phyloP scores from a whole-genome alignment of 2,113 vertebrate species.

The Scopus umbretta region DNA sequence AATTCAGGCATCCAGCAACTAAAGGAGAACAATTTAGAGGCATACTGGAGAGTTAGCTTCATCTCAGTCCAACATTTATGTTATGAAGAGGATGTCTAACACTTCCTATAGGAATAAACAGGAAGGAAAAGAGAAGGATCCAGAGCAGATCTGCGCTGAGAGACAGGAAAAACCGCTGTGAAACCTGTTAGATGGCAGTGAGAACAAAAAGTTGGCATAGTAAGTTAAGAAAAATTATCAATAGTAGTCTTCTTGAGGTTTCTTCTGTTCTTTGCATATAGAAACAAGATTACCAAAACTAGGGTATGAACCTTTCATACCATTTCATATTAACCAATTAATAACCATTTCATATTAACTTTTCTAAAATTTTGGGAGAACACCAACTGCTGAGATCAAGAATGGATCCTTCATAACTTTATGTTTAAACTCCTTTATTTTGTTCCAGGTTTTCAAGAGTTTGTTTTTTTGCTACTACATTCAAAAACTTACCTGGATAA shows the following conservation, averaged over 20 bases:
- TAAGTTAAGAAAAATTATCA: not conserved
- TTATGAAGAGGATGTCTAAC: not conserved
- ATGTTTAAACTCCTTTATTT: not conserved
- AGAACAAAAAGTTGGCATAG: not conserved
- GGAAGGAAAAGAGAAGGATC: not conserved
- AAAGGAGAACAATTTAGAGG: not conserved
- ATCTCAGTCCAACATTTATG: not conserved
- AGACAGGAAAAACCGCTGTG: not conserved
- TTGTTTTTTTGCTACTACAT: not conserved
- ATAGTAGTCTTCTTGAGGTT: not conserved
- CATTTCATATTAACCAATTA: not conserved
- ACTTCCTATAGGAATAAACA: not conserved
- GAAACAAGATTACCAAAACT: not conserved
- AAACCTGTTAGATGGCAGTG: not conserved
- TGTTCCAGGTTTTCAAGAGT: not conserved
- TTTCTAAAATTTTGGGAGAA: not conserved
- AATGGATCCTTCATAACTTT: not conserved
- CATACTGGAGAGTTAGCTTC: not conserved
- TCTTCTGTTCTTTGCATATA: not conserved
- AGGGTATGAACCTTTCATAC: not conserved
- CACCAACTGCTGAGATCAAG: not conserved
- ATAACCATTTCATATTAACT: not conserved
- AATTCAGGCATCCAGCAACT: not conserved
- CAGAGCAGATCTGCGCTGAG: not conserved
- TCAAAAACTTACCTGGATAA: not conserved